Conservation (phyloP, 2,888 invertebrate genomes). For the Molanna angustata region DNA sequence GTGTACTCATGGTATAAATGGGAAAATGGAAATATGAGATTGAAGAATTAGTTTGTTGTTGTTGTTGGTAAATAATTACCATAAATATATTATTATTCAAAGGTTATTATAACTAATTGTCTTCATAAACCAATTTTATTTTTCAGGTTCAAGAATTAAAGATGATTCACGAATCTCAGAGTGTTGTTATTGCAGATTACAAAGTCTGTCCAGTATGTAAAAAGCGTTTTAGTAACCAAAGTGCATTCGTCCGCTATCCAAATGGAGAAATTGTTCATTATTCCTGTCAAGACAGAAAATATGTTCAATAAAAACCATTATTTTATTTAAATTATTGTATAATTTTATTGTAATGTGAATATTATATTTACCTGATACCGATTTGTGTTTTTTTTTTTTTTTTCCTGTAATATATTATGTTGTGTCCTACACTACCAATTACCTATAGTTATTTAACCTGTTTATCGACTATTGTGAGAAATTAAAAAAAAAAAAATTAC, state of each 20-base stretch:
- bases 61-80: too few species aligned
- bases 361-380: too few species aligned
- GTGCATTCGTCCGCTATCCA: conserved; percentile 90
- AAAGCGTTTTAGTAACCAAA: conserved; percentile 90
- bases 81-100: neutral
- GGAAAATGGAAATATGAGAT: too few species aligned
- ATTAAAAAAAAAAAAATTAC: too few species aligned
- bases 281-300: conserved; percentile 58
- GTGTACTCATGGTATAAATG: conserved; percentile 9
- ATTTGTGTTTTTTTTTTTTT: too few species aligned
- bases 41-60: too few species aligned
- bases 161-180: conserved; percentile 77
- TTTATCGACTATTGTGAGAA: too few species aligned
- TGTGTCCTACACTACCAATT: too few species aligned
- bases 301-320: neutral
- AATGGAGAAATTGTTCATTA: conserved; percentile 92
- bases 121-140: conserved; percentile 3
- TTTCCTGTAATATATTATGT: too few species aligned
- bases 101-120: neutral
- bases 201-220: conserved; percentile 90
- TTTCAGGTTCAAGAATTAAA: conserved; percentile 71
- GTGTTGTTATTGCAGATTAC: conserved; percentile 80
- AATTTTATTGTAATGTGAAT: too few species aligned
- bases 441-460: too few species aligned
- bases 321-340: too few species aligned